Evolutionary conservation across 2,797 vertebrate species (phyloP), one percentile per base, ranked within the genome.

Genomic region (Anguilla obscura): DNA sequence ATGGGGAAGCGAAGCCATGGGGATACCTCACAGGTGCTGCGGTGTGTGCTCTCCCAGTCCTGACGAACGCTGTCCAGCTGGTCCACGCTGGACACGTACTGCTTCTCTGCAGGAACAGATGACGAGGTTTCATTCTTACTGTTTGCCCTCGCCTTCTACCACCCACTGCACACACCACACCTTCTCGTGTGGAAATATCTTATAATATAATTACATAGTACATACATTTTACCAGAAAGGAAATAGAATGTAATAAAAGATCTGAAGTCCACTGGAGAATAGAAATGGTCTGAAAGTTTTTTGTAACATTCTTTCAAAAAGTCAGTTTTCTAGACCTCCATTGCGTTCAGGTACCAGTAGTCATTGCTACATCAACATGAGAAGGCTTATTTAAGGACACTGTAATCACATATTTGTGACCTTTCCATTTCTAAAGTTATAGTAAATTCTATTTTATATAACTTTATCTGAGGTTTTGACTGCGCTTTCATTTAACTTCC

Each of bases 31-130:
- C 97, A 98, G 1, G 96, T 97, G 91, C 96, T 96, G 90, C 92
- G 95, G 74, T 99, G 97, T 14, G 98, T 97, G 76, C 96, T 95
- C 66, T 97, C 97, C 98, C 97, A 99, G 90, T 97, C 97, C 0
- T 89, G 93, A n/a, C 97, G 96, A 90, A 95, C 93, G 89, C 90
- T 95, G 90, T 99, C 97, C 85, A 98, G 93, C 89, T 96, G 95
- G 86, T 94, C 94, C 0, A 95, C 93, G 92, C 95, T 97, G 90
- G 92, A 94, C 48, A 92, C 93, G 93, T 98, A 98, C 48, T 92
- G 36, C 0, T 92, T 95, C 91, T 98, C 98, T 99, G 94, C 88
- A 93, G 93, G 91, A 71, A 45, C 86, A 21, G 3, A 91, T n/a
- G 82, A 85, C 18, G 90, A 71, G 36, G 2, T 87, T 30, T 84